Evolutionary conservation across 2,113 vertebrate genomes (phyloP), one percentile per base, ranked within the genome.

Genomic region (Perca schrenkii): DNA sequence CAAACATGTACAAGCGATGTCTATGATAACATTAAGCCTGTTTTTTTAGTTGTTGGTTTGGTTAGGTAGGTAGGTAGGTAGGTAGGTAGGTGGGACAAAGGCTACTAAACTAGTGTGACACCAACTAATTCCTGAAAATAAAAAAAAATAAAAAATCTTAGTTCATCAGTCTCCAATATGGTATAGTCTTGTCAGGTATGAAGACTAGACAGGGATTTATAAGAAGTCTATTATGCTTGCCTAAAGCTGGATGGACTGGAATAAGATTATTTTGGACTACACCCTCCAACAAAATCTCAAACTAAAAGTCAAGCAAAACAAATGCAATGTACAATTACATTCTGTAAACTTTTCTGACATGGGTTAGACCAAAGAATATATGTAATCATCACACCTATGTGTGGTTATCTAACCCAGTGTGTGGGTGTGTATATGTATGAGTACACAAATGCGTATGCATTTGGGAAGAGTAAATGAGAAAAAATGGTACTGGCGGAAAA

Each of bases 311-410:
- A 21, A 40, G 19, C 13, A 54, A 8, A 52, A 46, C 47, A 67
- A 80, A 15, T 63, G 40, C 36, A 40, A 74, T 25, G 36, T 49
- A 4, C 21, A 47, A 56, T 31, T 56, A 3, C 36, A 56, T 0
- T 63, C 60, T 65, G 28, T 40, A 53, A 50, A 58, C 31, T 11
- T 58, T 56, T 56, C 31, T 2, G 1, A 36, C 31, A 53, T n/a
- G 6, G 25, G 21, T 43, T 71, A 52, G 58, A 60, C n/a, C 31
- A 62, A 62, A 49, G 47, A 71, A 62, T 14, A 80, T 47, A 53
- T 54, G 28, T 57, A 50, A 57, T 79, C 65, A 50, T 79, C 65
- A 22, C 61, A 79, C 46, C 17, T 28, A 31, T 64, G 16, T 8
- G 4, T 8, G 12, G 36, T 50, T 74, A 54, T 79, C 47, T 16